phyloP scores from a whole-genome alignment of 1,140 invertebrate genomes.

The Luehdorfia chinensis region DNA sequence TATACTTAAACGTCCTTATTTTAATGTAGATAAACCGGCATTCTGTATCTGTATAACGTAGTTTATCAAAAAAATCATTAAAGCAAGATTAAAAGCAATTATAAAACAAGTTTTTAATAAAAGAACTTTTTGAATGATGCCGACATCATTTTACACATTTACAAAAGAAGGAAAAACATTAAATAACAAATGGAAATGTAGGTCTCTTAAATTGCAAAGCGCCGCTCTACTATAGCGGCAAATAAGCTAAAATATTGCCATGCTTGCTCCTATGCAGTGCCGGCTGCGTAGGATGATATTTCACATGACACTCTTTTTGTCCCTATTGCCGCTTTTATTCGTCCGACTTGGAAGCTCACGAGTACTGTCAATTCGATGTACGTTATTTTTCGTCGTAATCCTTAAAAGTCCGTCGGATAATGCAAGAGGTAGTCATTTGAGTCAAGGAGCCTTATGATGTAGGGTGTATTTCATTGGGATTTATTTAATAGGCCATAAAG shows the following conservation, averaged over 20 bases:
- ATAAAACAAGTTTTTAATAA: too few relatives aligned
- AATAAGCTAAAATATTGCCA: constrained; percentile 27
- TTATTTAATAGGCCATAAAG: constrained; percentile 43
- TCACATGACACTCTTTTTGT: constrained; percentile 32
- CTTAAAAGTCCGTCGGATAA: background rate
- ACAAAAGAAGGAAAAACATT: background rate
- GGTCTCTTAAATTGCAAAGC: constrained; percentile 11
- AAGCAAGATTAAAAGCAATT: background rate
- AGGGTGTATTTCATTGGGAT: constrained; percentile 31
- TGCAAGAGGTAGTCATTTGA: constrained; percentile 2
- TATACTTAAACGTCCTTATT: too few relatives aligned
- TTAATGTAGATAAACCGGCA: too few relatives aligned
- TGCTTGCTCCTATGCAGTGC: constrained; percentile 2
- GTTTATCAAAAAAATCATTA: too few relatives aligned
- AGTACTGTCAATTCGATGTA: constrained; percentile 21
- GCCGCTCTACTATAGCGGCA: constrained; percentile 12
- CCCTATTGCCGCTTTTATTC: constrained; percentile 27
- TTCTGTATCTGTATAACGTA: too few relatives aligned
- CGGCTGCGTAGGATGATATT: constrained; percentile 26
- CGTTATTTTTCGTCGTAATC: constrained; percentile 25
- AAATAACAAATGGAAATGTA: background rate
- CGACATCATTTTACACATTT: background rate
- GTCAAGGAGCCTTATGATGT: constrained; percentile 15
- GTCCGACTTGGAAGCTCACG: constrained; percentile 7
- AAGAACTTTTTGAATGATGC: too few relatives aligned